Base-by-base conservation (phyloP, 64 coral and sea anemone species). In the Astreopora myriophthalma region DNA sequence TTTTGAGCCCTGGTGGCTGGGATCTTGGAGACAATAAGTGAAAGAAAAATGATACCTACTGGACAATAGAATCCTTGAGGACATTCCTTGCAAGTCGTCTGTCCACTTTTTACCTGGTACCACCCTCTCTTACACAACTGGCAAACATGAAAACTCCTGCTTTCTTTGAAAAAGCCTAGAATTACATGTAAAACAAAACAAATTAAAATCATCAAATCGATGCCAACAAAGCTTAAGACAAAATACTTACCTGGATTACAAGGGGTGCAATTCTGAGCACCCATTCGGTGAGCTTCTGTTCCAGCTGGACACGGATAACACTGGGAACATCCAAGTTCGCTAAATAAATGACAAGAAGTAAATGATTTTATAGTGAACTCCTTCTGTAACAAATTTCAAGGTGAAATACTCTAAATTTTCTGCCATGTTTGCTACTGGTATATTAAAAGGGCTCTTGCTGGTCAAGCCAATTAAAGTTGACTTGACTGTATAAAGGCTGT, bases 11-110 rank as follows among this genome's bases (percentile, higher is more conserved):
- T n/a, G n/a, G n/a, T n/a, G n/a, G n/a, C n/a, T n/a, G n/a, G n/a
- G n/a, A n/a, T n/a, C n/a, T n/a, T n/a, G n/a, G n/a, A n/a, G n/a
- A n/a, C n/a, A n/a, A n/a, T n/a, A n/a, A n/a, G n/a, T n/a, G n/a
- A n/a, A n/a, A n/a, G n/a, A n/a, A n/a, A n/a, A n/a, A n/a, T n/a
- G n/a, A n/a, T n/a, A n/a, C n/a, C n/a, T 74, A 95, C 93, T 66
- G 93, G 93, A 55, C 93, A 95, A 57, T 86, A 95, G 76, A 68
- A 90, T 20, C 93, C 57, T 35, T 63, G 22, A 69, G 93, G 93
- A 25, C 93, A 95, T 39, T 95, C 72, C 3, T 12, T 30, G 40
- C 93, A 95, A 30, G 11, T 37, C 17, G 20, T 90, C 5, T 80
- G 64, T 11, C 93, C 93, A 7, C 0, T 26, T 25, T 55, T 27